A percentile compares a stretch with the other conserved stretches of the same genome.
These are phyloP conservation scores for Eurystomus gularis DNA, from an alignment of 2,113 vertebrate species.

Conservation along the genomic window DNA sequence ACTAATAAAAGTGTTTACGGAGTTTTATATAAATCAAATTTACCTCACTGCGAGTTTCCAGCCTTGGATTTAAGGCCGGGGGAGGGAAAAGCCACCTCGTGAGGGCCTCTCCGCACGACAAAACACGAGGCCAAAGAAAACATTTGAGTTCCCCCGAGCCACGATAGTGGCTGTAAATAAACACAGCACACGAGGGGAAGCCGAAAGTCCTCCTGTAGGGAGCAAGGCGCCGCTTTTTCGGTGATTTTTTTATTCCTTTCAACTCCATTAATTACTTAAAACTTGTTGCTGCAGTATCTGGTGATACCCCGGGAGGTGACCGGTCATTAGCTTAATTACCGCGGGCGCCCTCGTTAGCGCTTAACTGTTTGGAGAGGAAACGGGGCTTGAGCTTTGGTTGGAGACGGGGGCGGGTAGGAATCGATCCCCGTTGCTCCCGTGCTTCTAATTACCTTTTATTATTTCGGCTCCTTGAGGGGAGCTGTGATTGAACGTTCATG, in stretches of 20 bases:
- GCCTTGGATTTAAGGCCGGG: background rate
- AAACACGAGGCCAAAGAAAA: background rate
- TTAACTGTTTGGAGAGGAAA: background rate
- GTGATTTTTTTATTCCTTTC: background rate
- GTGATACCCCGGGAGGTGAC: background rate
- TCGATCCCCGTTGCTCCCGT: background rate
- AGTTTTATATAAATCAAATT: background rate
- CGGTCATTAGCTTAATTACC: too few species aligned
- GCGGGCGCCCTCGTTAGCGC: too few species aligned
- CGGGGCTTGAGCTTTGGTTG: background rate
- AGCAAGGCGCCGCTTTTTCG: background rate
- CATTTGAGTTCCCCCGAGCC: background rate
- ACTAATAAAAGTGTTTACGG: background rate
- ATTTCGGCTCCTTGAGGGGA: background rate
- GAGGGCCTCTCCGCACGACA: background rate
- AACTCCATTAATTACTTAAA: background rate
- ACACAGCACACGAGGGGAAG: background rate
- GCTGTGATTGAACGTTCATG: too few species aligned
- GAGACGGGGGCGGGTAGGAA: fast-evolving
- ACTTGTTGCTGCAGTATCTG: background rate
- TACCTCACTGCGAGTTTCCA: background rate
- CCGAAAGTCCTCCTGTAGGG: background rate
- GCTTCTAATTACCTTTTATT: background rate
- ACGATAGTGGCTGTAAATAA: background rate
- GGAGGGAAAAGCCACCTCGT: background rate